Evolutionary conservation across 2,797 vertebrate species (phyloP).

Genomic region (Lemur catta): DNA sequence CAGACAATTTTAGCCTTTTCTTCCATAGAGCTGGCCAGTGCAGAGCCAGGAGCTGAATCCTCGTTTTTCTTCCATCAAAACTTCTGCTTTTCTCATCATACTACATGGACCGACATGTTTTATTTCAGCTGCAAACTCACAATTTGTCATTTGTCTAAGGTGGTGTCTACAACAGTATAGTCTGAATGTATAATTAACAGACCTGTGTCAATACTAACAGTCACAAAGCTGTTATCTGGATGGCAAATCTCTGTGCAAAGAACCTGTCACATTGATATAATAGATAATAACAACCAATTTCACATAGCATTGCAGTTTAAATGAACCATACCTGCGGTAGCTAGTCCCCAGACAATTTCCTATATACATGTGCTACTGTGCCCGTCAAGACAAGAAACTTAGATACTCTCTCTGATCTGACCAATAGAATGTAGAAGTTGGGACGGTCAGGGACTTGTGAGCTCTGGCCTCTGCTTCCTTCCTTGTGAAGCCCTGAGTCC

Average conservation of each 20-base stretch:
- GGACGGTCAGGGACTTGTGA: neutral
- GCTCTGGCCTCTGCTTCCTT: neutral
- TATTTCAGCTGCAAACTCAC: neutral
- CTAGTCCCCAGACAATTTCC: neutral
- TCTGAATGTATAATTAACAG: neutral
- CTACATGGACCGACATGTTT: neutral
- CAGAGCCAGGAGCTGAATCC: neutral
- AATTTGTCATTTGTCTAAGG: neutral
- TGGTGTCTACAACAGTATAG: neutral
- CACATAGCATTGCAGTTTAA: neutral
- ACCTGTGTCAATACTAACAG: neutral
- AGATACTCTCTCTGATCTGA: neutral
- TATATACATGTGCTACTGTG: neutral
- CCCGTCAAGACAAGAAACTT: neutral
- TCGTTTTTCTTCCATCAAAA: neutral
- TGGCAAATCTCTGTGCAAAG: neutral
- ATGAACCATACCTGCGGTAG: neutral
- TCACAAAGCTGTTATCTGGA: neutral
- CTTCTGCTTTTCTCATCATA: neutral
- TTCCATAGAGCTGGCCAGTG: neutral
- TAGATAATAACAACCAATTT: neutral
- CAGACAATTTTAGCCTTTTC: neutral
- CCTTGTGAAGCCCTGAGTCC: neutral
- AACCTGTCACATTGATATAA: neutral
- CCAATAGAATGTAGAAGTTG: neutral